phyloP scores from a whole-genome alignment of 1,140 invertebrate species.

The Drosophila melanica region DNA sequence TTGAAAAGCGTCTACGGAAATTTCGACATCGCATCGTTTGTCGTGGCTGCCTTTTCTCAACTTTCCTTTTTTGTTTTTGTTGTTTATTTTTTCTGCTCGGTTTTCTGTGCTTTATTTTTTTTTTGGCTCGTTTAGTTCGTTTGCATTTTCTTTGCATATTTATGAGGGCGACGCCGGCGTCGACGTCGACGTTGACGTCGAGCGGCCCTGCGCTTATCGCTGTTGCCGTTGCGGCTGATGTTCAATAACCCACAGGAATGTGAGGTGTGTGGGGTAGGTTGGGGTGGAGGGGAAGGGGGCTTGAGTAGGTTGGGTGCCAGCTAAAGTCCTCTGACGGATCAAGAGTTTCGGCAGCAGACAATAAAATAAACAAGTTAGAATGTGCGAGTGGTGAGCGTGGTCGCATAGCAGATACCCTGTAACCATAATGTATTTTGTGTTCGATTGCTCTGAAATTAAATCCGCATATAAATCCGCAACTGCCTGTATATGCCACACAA shows the following conservation, averaged over 20 bases:
- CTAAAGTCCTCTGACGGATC: conserved; percentile 36
- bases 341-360: conserved; percentile 48
- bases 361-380: conserved; percentile 36
- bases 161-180: conserved; percentile 56
- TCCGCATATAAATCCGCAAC: too few relatives aligned
- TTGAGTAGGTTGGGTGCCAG: neutral
- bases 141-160: conserved; percentile 77
- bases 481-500: too few relatives aligned
- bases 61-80: neutral
- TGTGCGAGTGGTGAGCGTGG: neutral
- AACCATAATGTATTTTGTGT: too few relatives aligned
- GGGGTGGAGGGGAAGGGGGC: neutral
- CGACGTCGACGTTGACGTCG: conserved; percentile 7
- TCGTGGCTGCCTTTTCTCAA: conserved; percentile 14
- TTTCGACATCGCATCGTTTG: conserved; percentile 44
- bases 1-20: conserved; percentile 24
- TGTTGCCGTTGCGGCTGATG: conserved; percentile 15
- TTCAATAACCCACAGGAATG: conserved; percentile 50
- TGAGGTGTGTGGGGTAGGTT: neutral
- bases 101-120: conserved; percentile 4
- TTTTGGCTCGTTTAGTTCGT: conserved; percentile 54
- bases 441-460: too few relatives aligned
- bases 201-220: conserved; percentile 9
- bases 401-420: too few relatives aligned
- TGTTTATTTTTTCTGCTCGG: conserved; percentile 9